phyloP scores from a whole-genome alignment of 2,888 invertebrate genomes.

The Tenthredo amoena region DNA sequence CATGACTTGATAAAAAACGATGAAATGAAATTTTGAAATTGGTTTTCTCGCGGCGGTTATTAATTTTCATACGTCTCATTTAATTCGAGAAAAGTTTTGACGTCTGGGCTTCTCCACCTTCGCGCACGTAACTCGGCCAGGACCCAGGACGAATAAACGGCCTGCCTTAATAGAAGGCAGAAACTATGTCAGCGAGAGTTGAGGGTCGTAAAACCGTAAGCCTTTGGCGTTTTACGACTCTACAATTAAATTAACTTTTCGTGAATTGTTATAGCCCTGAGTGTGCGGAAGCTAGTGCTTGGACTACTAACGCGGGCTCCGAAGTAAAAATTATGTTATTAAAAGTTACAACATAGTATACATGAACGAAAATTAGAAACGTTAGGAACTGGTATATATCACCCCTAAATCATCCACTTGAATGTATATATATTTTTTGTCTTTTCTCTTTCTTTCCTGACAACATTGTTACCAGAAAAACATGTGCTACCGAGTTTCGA shows the following conservation, averaged over 20 bases:
- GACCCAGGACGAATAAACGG: neutral
- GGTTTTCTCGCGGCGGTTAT: neutral
- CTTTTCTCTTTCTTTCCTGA: neutral
- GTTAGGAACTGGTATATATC: neutral
- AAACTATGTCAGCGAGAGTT: constrained; percentile 28
- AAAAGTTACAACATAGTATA: neutral
- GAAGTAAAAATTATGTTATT: neutral
- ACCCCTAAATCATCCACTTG: neutral
- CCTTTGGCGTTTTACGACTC: constrained; percentile 34
- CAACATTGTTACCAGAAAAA: constrained; percentile 8
- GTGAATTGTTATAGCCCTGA: neutral
- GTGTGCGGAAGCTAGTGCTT: neutral
- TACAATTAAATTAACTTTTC: constrained; percentile 35
- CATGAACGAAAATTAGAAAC: neutral
- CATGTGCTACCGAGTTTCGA: constrained; percentile 10
- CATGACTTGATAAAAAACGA: neutral
- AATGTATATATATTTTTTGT: neutral
- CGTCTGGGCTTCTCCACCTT: neutral
- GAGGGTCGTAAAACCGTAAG: constrained; percentile 31
- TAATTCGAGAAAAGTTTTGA: neutral
- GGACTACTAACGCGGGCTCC: neutral
- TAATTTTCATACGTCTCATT: neutral
- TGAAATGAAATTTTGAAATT: neutral
- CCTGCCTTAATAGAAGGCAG: neutral
- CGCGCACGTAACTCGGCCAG: neutral